phyloP scores from a whole-genome alignment of 1,140 invertebrate genomes.

The Cepaea nemoralis region DNA sequence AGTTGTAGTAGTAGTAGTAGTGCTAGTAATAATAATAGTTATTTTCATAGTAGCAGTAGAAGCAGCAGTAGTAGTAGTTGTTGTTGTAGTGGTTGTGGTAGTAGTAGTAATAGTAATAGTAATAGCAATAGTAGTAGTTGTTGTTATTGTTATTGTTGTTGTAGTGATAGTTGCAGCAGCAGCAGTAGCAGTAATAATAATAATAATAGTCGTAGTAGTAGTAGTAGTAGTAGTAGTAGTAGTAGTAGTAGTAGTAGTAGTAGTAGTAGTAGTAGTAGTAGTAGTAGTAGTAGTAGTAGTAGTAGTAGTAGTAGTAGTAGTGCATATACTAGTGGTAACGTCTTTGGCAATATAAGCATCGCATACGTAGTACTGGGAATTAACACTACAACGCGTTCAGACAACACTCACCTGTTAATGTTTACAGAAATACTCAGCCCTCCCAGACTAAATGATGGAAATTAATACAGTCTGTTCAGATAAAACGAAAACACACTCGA shows the following conservation, averaged over 20 bases:
- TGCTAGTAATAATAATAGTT: too few species aligned
- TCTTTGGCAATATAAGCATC: background rate
- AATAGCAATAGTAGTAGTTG: background rate
- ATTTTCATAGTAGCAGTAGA: background rate
- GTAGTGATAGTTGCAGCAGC: background rate
- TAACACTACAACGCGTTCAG: too few species aligned
- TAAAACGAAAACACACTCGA: too few species aligned
- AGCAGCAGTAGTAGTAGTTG: background rate
- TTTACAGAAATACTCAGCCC: too few species aligned
- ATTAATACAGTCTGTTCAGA: too few species aligned
- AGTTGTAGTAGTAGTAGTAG: too few species aligned
- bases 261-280: conserved; percentile 20
- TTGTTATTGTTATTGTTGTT: background rate
- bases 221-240: background rate
- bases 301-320: conserved; percentile 25
- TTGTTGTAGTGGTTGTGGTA: too few species aligned
- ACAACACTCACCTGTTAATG: too few species aligned
- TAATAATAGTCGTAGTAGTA: conserved; percentile 15
- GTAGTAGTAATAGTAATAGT: too few species aligned
- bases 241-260: conserved; percentile 13
- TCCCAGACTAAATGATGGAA: too few species aligned
- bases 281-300: conserved; percentile 19
- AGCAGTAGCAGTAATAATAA: conserved; percentile 1
- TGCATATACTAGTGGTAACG: background rate
- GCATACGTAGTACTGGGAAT: background rate